Conservation (phyloP, 2,797 vertebrate genomes). For the Mastacembelus armatus region DNA sequence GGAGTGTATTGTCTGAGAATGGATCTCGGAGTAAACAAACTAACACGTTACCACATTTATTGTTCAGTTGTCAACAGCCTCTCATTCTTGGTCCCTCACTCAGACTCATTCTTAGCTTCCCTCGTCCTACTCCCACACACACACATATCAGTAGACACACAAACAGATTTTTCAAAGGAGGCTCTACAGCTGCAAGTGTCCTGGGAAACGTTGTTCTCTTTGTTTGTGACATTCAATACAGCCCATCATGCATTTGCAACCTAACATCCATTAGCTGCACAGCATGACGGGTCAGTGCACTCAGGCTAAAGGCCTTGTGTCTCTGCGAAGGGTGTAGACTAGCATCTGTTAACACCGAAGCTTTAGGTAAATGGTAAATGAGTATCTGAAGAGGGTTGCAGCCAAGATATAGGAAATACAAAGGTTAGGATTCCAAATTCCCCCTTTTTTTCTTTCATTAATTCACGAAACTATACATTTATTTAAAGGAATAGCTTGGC, state of each 20-base stretch:
- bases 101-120: conserved; percentile 47
- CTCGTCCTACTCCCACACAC: conserved; percentile 37
- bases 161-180: conserved; percentile 27
- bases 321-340: conserved; percentile 11
- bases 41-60: conserved; percentile 29
- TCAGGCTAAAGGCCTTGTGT: conserved; percentile 10
- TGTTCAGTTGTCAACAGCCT: conserved; percentile 10
- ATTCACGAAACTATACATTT: too few species aligned
- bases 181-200: conserved; percentile 52
- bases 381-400: background rate
- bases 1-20: conserved; percentile 42
- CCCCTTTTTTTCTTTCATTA: too few species aligned
- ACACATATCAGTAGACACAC: conserved; percentile 22
- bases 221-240: conserved; percentile 63
- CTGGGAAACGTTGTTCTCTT: conserved; percentile 50
- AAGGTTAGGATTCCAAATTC: too few species aligned
- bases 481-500: too few species aligned
- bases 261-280: conserved; percentile 35
- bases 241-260: conserved; percentile 36
- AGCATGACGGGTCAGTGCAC: conserved; percentile 13
- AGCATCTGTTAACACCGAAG: conserved; percentile 6
- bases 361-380: background rate
- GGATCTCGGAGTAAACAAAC: conserved; percentile 41
- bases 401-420: background rate
- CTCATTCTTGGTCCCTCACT: conserved; percentile 29